phyloP scores from a whole-genome alignment of 2,797 vertebrate genomes.

The Capromys pilorides region DNA sequence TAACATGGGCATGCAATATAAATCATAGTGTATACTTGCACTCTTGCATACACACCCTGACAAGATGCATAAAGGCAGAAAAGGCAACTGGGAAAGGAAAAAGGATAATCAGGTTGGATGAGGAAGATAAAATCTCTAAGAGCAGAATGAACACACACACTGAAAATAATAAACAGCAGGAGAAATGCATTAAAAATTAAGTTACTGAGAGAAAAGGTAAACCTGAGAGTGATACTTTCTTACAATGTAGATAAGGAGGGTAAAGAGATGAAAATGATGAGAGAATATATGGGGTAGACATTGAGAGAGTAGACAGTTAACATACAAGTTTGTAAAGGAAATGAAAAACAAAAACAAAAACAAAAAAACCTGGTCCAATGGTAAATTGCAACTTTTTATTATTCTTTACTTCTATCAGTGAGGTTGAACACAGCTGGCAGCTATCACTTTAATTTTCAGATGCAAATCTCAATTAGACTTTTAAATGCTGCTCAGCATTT shows the following conservation, averaged over 20 bases:
- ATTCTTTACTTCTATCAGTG: not conserved
- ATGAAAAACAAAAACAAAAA: too few relatives aligned
- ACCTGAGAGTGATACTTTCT: not conserved
- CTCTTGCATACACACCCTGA: too few relatives aligned
- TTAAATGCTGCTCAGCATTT: constrained; percentile 15
- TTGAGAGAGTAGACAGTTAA: not conserved
- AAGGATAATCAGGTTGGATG: not conserved
- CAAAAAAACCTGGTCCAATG: not conserved
- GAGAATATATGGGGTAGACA: not conserved
- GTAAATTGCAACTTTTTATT: not conserved
- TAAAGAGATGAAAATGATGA: not conserved
- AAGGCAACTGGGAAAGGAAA: not conserved
- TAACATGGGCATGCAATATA: not conserved
- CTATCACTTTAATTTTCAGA: constrained; percentile 49
- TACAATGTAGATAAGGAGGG: not conserved
- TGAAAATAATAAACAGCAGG: not conserved
- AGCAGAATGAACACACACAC: not conserved
- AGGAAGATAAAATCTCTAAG: not conserved
- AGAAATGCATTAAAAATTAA: not conserved
- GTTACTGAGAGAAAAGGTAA: not conserved
- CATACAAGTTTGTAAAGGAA: not conserved
- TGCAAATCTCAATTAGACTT: not conserved
- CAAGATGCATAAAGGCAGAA: not conserved
- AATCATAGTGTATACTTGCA: not conserved
- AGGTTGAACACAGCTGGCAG: not conserved